phyloP scores from a whole-genome alignment of 1,140 invertebrate genomes.

The Marisa cornuarietis region DNA sequence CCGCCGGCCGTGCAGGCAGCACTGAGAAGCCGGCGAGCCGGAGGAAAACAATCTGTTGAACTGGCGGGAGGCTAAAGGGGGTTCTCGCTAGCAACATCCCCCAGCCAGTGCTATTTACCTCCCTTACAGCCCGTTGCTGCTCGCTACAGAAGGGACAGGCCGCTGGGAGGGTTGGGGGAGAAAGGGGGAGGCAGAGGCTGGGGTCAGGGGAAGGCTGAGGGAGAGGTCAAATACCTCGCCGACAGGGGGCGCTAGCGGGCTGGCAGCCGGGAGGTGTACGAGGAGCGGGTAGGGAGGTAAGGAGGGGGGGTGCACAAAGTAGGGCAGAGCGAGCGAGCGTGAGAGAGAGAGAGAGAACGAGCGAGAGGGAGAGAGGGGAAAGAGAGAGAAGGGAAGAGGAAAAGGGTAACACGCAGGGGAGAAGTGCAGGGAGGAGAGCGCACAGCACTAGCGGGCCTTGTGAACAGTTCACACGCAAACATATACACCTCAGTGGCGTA shows the following conservation, averaged over 20 bases:
- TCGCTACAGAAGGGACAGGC: background rate
- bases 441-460: no score
- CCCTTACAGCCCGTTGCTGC: background rate
- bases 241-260: background rate
- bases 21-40: background rate
- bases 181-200: background rate
- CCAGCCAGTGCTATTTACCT: background rate
- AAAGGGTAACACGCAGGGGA: no score
- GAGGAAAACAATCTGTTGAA: background rate
- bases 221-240: slow-evolving; percentile 8
- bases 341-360: background rate
- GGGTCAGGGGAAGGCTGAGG: background rate
- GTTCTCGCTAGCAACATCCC: background rate
- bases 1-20: background rate
- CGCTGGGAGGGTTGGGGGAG: background rate
- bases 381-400: background rate
- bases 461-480: no score
- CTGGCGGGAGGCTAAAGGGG: background rate
- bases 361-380: background rate
- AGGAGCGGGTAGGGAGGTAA: background rate
- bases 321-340: background rate
- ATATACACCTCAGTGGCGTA: no score
- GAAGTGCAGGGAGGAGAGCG: no score
- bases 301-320: background rate
- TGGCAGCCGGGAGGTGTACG: background rate